Evolutionary conservation across 2,113 vertebrate genomes (phyloP), one percentile per base, ranked within the genome.

Genomic region (Cyrtonyx montezumae): DNA sequence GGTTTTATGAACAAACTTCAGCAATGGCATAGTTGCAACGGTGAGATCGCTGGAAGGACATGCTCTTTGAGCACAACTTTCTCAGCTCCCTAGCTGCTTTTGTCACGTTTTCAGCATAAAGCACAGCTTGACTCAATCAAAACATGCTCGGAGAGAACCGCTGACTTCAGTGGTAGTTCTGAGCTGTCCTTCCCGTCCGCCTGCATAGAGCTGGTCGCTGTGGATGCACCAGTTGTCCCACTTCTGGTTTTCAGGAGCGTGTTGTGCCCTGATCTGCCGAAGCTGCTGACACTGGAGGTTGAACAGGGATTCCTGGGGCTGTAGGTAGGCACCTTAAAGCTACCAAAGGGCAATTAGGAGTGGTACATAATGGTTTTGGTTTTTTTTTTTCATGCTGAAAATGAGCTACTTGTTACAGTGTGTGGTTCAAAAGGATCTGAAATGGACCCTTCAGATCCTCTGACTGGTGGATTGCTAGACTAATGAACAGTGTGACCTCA

Each of bases 191-290:
- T 48, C 22, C 28, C 40, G 42, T 23, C 37, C 23, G 0, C 32
- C 19, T 1, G 0, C 23, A 53, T 36, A 9, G 59, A 56, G n/a
- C 67, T 0, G 0, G 17, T 37, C 0, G 0, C 48, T 81, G 21
- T 58, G 18, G 0, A 0, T 51, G 37, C 26, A 1, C 5, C 5
- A 37, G 3, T 55, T 1, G 2, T 79, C 77, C 45, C 36, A 1
- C 46, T 53, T 28, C 18, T 49, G 37, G 4, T 34, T 81, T 66
- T 86, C 3, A 1, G 32, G 26, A 37, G 8, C 0, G 0, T 3
- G 0, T 42, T 25, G 25, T 3, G 5, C 26, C 58, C 53, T 16
- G 55, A 6, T 25, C 61, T 59, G 8, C 42, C 42, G 55, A 14
- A 45, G 17, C 6, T 59, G 73, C 59, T 71, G 62, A 1, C 37